These are phyloP conservation scores for Argentina silus DNA, from an alignment of 2,797 vertebrate genomes.

Conservation along the genomic window DNA sequence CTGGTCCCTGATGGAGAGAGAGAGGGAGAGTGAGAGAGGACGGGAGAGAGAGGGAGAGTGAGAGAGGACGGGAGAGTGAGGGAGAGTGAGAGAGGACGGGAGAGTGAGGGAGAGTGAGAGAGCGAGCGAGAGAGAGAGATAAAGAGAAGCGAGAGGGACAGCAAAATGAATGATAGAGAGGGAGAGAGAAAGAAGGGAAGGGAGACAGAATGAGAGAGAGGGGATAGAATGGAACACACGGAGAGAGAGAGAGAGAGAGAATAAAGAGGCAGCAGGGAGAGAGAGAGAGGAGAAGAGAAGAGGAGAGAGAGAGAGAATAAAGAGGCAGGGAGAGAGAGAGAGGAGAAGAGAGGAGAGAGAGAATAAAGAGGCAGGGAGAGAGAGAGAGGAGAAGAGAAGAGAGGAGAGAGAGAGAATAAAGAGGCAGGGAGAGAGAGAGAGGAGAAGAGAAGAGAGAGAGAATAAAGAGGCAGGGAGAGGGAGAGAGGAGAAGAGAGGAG, in stretches of 20 bases:
- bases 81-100: constrained; percentile 8
- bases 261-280: background rate
- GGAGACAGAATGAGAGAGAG: constrained; percentile 15
- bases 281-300: constrained; percentile 3
- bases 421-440: background rate
- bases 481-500: background rate
- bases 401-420: constrained; percentile 36
- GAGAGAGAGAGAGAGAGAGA: background rate
- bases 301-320: background rate
- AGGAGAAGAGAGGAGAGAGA: constrained; percentile 35
- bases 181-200: constrained; percentile 39
- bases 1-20: constrained; percentile 50
- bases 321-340: constrained; percentile 35
- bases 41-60: constrained; percentile 36
- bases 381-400: constrained; percentile 42
- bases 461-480: background rate
- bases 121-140: background rate
- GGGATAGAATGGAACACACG: background rate
- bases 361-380: constrained; percentile 47
- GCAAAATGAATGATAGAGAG: background rate
- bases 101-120: constrained; percentile 29
- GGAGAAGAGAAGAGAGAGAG: constrained; percentile 35
- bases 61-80: too few species aligned
- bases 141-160: constrained; percentile 28
- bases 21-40: constrained; percentile 31